phyloP scores from a whole-genome alignment of 2,797 vertebrate genomes.

The Malacoctenus gilli region DNA sequence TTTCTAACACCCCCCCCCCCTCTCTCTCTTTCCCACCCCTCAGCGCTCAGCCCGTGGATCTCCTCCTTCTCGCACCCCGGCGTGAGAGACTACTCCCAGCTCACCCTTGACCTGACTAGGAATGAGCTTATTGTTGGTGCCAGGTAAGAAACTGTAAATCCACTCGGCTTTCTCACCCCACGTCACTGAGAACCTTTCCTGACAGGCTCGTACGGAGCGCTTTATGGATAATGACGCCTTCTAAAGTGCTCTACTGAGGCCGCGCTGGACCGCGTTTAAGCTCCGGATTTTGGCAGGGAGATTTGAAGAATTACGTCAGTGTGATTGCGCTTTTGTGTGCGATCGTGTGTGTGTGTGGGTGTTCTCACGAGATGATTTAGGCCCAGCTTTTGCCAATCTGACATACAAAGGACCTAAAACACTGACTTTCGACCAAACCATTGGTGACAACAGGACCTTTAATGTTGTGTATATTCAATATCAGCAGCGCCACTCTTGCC shows the following conservation, averaged over 20 bases:
- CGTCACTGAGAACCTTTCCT: slow-evolving; percentile 52
- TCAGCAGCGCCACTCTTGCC: slow-evolving; percentile 3
- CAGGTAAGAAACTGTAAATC: slow-evolving; percentile 85
- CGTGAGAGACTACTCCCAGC: slow-evolving; percentile 93
- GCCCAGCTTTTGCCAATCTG: slow-evolving; percentile 14
- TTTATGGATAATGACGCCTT: slow-evolving; percentile 56
- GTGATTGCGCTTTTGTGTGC: slow-evolving; percentile 1
- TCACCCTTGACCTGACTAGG: slow-evolving; percentile 94
- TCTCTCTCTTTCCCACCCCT: slow-evolving; percentile 19
- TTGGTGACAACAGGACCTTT: slow-evolving; percentile 1
- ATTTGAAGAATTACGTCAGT: slow-evolving; percentile 37
- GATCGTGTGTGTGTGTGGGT: not conserved
- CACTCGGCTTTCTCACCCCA: slow-evolving; percentile 49
- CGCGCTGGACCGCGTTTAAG: slow-evolving; percentile 43
- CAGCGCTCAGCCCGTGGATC: slow-evolving; percentile 94
- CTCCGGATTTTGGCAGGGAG: slow-evolving; percentile 42
- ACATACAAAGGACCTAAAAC: slow-evolving; percentile 13
- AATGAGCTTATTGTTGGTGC: slow-evolving; percentile 98
- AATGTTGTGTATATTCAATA: slow-evolving; percentile 16
- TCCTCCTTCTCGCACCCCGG: slow-evolving; percentile 89
- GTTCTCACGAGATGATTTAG: slow-evolving; percentile 14
- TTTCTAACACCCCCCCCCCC: slow-evolving; percentile 16
- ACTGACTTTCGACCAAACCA: not conserved
- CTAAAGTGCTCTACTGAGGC: slow-evolving; percentile 55
- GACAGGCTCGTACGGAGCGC: slow-evolving; percentile 21